phyloP scores from a whole-genome alignment of 1,140 invertebrate species.

The Zeugodacus cucurbitae region DNA sequence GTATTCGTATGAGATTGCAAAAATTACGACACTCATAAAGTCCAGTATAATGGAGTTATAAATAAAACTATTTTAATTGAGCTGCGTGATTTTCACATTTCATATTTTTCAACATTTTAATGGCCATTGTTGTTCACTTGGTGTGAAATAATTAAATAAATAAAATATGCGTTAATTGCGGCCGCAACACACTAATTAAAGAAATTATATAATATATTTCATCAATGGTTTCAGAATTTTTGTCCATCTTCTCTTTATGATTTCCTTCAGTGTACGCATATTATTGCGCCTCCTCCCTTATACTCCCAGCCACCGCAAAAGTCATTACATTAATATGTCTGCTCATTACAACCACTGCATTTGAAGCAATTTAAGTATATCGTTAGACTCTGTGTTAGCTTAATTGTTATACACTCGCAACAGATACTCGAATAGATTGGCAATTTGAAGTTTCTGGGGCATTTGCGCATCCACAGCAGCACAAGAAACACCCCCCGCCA shows the following conservation, averaged over 20 bases:
- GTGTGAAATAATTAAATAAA: neutral
- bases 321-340: too few relatives aligned
- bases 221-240: too few relatives aligned
- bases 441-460: neutral
- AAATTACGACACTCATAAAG: neutral
- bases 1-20: neutral
- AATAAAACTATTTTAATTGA: neutral
- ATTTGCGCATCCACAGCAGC: neutral
- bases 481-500: neutral
- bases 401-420: neutral
- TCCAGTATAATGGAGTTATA: neutral
- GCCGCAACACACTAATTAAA: too few relatives aligned
- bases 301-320: too few relatives aligned
- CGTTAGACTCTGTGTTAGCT: too few relatives aligned
- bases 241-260: too few relatives aligned
- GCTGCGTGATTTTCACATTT: neutral
- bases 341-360: too few relatives aligned
- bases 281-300: too few relatives aligned
- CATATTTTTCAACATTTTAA: neutral
- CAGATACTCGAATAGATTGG: neutral
- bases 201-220: too few relatives aligned
- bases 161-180: neutral
- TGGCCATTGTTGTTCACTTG: neutral
- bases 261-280: too few relatives aligned
- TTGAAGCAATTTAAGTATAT: too few relatives aligned